Evolutionary conservation across 1,140 invertebrate genomes (phyloP).

Genomic region (Drosophila asahinai): DNA sequence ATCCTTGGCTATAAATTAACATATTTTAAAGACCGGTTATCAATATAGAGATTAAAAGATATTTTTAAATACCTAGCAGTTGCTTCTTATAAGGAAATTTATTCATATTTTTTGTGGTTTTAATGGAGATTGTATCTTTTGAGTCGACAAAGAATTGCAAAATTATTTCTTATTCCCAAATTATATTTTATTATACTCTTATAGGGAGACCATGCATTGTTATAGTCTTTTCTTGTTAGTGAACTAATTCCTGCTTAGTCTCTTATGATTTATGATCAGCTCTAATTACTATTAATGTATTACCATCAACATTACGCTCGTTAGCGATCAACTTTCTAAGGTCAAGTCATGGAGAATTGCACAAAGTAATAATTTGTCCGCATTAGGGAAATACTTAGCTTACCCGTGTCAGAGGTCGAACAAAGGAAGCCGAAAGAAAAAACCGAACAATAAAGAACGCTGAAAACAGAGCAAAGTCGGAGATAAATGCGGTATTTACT

Average conservation of each 20-base stretch:
- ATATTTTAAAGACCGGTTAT: constrained; percentile 16
- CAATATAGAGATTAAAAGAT: not conserved
- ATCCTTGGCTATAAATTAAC: constrained; percentile 4
- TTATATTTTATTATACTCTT: no score
- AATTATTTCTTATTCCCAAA: not conserved
- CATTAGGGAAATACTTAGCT: constrained; percentile 45
- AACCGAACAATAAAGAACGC: constrained; percentile 39
- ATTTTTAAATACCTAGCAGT: not conserved
- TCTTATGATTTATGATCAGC: constrained; percentile 19
- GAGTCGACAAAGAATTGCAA: not conserved
- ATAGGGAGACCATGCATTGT: not conserved
- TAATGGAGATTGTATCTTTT: no score
- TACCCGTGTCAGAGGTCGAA: constrained; percentile 40
- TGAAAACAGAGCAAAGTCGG: constrained; percentile 30
- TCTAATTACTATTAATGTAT: constrained; percentile 31
- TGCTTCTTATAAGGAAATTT: not conserved
- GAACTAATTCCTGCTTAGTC: not conserved
- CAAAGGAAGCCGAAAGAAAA: constrained; percentile 24
- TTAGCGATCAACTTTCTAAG: constrained; percentile 49
- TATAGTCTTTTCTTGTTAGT: not conserved
- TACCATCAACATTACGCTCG: constrained; percentile 14
- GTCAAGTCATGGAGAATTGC: constrained; percentile 40
- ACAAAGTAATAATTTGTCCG: constrained; percentile 49
- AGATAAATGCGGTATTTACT: constrained; percentile 66
- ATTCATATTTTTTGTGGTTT: no score